A percentile compares a stretch with the other conserved stretches of the same genome.
These are phyloP conservation scores for Sphaerophoria rueppellii DNA, from an alignment of 2,888 invertebrate genomes.

Conservation along the genomic window DNA sequence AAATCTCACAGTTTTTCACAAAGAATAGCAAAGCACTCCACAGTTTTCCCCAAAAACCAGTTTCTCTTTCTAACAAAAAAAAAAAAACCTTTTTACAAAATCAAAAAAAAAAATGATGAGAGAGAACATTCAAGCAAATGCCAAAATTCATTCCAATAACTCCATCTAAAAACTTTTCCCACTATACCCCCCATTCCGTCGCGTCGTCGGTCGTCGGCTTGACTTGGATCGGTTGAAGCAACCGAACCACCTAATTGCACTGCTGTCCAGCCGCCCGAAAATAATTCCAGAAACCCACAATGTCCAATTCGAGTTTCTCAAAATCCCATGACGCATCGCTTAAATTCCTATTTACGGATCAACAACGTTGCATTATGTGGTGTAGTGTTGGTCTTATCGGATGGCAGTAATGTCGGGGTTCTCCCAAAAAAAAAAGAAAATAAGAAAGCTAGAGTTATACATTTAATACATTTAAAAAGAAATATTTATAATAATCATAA, in stretches of 20 bases:
- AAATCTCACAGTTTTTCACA: too few relatives aligned
- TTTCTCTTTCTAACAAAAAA: too few relatives aligned
- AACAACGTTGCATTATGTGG: constrained; percentile 47
- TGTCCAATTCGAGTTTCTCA: constrained; percentile 14
- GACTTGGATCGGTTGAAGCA: constrained; percentile 35
- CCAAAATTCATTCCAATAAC: too few relatives aligned
- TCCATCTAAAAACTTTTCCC: too few relatives aligned
- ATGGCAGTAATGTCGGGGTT: neutral
- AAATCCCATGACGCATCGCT: constrained; percentile 59
- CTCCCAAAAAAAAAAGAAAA: neutral
- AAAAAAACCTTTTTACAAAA: too few relatives aligned
- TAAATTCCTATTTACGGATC: constrained; percentile 64
- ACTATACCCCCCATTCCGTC: too few relatives aligned
- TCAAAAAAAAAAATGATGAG: too few relatives aligned
- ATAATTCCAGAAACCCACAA: constrained; percentile 41
- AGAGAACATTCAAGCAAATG: too few relatives aligned
- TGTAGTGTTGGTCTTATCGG: neutral
- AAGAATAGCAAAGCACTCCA: too few relatives aligned
- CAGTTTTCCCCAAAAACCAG: too few relatives aligned
- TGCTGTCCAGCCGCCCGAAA: constrained; percentile 32
- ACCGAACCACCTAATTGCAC: constrained; percentile 67
- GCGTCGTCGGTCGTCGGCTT: too few relatives aligned
- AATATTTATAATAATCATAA: constrained; percentile 64
- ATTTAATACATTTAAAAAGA: too few relatives aligned
- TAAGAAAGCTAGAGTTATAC: neutral